These are phyloP conservation scores for Zele albiditarsus DNA, from an alignment of 2,888 invertebrate species.

Conservation along the genomic window DNA sequence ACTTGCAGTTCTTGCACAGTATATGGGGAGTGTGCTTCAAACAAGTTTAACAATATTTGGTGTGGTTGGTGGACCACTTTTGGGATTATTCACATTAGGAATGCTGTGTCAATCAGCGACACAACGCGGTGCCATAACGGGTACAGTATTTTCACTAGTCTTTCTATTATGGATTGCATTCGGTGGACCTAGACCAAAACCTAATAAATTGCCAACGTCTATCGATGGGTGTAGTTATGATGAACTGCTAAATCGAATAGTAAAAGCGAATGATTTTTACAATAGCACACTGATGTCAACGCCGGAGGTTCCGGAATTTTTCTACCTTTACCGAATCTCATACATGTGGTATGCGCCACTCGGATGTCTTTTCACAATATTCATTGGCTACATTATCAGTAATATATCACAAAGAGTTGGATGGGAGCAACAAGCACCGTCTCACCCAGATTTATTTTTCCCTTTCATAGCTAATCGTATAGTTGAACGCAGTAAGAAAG, in stretches of 20 bases:
- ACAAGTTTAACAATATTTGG: conserved; percentile 90
- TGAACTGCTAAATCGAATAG: background rate
- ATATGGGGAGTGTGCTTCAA: conserved; percentile 88
- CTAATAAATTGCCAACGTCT: conserved; percentile 76
- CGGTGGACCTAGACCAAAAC: conserved; percentile 82
- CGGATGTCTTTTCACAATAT: conserved; percentile 82
- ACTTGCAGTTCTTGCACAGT: conserved; percentile 87
- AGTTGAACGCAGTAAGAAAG: conserved; percentile 45
- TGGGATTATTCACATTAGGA: conserved; percentile 89
- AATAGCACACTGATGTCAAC: background rate
- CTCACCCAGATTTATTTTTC: conserved; percentile 64
- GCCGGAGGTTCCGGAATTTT: conserved; percentile 51
- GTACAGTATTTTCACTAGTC: conserved; percentile 78
- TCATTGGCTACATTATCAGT: conserved; percentile 80
- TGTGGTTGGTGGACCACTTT: conserved; percentile 89
- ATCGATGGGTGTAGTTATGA: conserved; percentile 75
- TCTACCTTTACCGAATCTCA: conserved; percentile 66
- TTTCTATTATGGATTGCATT: conserved; percentile 89
- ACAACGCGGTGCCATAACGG: conserved; percentile 82
- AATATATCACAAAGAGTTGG: conserved; percentile 47
- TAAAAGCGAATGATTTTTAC: background rate
- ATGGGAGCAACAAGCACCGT: conserved; percentile 32
- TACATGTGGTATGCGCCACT: conserved; percentile 93
- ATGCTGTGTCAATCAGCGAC: conserved; percentile 86
- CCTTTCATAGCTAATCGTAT: conserved; percentile 60